phyloP scores from a whole-genome alignment of 2,888 invertebrate genomes.

The Dexiosoma caninum region DNA sequence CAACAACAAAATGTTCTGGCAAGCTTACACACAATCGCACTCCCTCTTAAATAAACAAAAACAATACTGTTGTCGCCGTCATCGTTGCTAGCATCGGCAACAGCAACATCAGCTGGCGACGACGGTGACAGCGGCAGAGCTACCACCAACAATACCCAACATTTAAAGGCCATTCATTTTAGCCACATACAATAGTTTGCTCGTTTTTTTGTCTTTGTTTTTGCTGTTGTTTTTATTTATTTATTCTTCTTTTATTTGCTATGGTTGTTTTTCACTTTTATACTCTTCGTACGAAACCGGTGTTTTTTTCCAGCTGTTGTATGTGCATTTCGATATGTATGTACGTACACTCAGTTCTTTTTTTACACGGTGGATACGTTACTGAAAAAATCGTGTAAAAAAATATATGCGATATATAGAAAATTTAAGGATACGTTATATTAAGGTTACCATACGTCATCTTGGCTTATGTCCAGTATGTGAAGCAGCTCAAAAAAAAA shows the following conservation, averaged over 20 bases:
- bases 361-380: too few relatives aligned
- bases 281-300: constrained; percentile 46
- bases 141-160: constrained; percentile 21
- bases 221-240: neutral
- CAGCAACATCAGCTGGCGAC: constrained; percentile 4
- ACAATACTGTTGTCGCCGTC: neutral
- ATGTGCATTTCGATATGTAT: neutral
- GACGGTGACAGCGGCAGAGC: neutral
- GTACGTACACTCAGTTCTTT: too few relatives aligned
- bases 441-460: too few relatives aligned
- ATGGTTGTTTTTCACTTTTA: neutral
- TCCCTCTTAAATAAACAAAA: neutral
- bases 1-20: constrained; percentile 29
- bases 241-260: neutral
- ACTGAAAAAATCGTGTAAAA: too few relatives aligned
- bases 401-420: too few relatives aligned
- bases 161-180: constrained; percentile 14
- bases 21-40: neutral
- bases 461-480: too few relatives aligned
- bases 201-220: neutral
- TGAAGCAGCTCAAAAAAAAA: too few relatives aligned
- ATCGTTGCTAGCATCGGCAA: neutral
- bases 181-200: constrained; percentile 26
- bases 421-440: too few relatives aligned
- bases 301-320: constrained; percentile 35